Evolutionary conservation across 2,797 vertebrate species (phyloP).

Genomic region (Avahi laniger): DNA sequence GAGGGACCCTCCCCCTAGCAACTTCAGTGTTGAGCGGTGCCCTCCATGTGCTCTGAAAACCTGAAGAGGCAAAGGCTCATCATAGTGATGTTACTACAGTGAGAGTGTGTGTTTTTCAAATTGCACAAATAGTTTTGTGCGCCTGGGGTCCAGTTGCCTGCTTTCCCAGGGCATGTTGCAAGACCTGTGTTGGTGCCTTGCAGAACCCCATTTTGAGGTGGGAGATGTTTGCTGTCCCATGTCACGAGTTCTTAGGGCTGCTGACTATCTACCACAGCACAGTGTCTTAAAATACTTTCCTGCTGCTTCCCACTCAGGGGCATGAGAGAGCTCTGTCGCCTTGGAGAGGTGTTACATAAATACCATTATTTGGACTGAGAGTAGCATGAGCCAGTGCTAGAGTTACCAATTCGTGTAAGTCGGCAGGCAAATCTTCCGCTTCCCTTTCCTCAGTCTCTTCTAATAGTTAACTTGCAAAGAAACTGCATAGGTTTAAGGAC

Average conservation of each 20-base stretch:
- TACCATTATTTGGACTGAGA: background rate
- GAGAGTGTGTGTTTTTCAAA: background rate
- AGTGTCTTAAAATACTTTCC: conserved; percentile 22
- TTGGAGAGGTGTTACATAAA: background rate
- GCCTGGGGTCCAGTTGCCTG: background rate
- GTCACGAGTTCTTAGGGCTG: background rate
- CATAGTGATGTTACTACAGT: background rate
- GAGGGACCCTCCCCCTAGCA: no score
- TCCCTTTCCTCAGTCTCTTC: background rate
- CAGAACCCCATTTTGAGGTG: background rate
- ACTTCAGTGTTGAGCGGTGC: background rate
- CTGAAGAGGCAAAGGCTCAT: background rate
- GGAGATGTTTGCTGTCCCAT: background rate
- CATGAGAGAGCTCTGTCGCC: background rate
- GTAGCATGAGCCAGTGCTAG: background rate
- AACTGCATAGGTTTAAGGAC: background rate
- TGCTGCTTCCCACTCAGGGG: background rate
- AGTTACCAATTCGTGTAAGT: background rate
- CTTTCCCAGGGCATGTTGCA: background rate
- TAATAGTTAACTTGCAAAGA: background rate
- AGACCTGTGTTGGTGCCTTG: background rate
- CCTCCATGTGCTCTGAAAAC: background rate
- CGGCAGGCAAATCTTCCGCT: background rate
- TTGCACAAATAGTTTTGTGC: background rate
- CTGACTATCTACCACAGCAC: background rate